phyloP scores from a whole-genome alignment of 2,113 vertebrate species.

The Nycticebus coucang region DNA sequence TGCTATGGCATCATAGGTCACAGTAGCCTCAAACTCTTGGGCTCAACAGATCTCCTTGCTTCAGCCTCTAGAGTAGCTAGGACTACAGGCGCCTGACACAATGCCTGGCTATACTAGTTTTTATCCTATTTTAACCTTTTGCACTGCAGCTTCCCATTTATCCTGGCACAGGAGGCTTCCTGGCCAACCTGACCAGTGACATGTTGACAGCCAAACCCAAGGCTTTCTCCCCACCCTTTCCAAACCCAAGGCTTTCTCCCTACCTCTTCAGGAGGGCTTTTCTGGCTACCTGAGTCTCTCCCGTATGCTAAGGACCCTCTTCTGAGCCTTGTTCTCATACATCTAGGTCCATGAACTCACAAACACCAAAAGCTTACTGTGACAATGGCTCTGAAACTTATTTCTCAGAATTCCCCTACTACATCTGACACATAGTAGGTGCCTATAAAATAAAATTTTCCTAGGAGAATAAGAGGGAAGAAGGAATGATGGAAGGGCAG shows the following conservation, averaged over 20 bases:
- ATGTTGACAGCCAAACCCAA: background rate
- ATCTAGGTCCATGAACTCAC: background rate
- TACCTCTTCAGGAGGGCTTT: background rate
- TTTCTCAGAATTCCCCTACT: background rate
- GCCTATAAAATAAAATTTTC: background rate
- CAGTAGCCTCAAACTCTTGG: no score
- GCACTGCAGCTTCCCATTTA: background rate
- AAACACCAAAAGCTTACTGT: background rate
- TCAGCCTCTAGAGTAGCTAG: no score
- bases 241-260: no score
- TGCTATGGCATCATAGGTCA: background rate
- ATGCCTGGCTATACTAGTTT: background rate
- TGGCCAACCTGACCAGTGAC: background rate
- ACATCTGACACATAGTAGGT: background rate
- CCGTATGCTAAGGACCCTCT: background rate
- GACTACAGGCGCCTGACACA: background rate
- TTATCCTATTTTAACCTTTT: background rate
- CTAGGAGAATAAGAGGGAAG: background rate
- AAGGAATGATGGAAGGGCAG: background rate
- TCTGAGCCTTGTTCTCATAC: background rate
- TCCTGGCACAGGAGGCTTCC: background rate
- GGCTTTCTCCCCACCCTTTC: background rate
- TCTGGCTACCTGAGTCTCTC: background rate
- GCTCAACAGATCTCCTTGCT: no score
- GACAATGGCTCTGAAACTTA: background rate